Base-by-base conservation (phyloP, 2,113 vertebrate genomes). In the Vulpes ferrilata region DNA sequence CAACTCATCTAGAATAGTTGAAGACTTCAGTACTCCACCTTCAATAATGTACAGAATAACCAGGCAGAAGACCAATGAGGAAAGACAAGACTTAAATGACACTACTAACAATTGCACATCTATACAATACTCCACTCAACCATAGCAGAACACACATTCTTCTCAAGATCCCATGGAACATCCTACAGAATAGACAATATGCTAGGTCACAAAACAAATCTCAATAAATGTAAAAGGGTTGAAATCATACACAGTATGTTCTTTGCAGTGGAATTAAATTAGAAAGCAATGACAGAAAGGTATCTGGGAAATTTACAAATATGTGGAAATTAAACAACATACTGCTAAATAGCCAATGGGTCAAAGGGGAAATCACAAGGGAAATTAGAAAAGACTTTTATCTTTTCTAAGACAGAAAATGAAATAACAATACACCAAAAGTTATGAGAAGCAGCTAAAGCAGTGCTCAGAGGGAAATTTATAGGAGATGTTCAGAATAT, bases 331-430 rank as follows among this genome's bases (percentile, higher is more conserved):
- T 89, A 92, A 59, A 20, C 57, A 94, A 92, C 11, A 43, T 8
- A 38, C 5, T 82, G 20, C n/a, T 76, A 74, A 94, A 59, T 65
- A 93, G 73, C 16, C 53, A 95, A 27, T 81, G 22, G 73, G 9
- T 95, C n/a, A 91, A 90, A 89, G 80, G 60, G 62, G 57, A 91
- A 95, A 96, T 94, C 38, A 64, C 51, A 88, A 80, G 23, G 55
- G 9, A 80, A 78, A 71, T 48, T 89, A 94, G 53, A 90, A 96
- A 93, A 78, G 86, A 86, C 7, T 74, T 53, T 59, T 67, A 43
- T 43, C 43, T 43, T 43, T 43, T 43, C 43, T 43, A 43, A 43
- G 83, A 96, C 88, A 22, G 67, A 92, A 90, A 95, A 90, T 67
- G 17, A 88, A 92, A 65, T 57, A 51, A 89, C 43, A 86, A 76